Percentiles rank a stretch among this genome's conserved stretches.
phyloP scores from a whole-genome alignment of 1,140 invertebrate genomes.

The Halyomorpha halys region DNA sequence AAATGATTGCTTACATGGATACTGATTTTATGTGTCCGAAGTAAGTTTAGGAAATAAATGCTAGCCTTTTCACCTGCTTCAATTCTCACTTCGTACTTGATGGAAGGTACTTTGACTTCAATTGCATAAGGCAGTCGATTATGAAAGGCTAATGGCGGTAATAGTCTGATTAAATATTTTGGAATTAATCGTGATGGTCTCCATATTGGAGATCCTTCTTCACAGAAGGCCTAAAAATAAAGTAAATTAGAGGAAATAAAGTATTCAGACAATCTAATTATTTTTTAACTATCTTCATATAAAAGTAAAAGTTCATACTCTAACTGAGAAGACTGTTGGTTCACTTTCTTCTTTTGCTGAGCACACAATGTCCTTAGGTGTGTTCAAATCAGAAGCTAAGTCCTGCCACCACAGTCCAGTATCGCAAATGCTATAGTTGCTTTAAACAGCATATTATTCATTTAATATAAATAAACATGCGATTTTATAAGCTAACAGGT shows the following conservation, averaged over 20 bases:
- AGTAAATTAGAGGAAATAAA: neutral
- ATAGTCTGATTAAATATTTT: constrained; percentile 58
- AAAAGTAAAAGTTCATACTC: constrained; percentile 37
- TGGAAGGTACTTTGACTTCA: constrained; percentile 44
- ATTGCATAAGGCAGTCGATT: constrained; percentile 64
- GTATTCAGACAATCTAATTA: neutral
- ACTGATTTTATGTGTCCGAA: constrained; percentile 45
- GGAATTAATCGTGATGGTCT: constrained; percentile 44
- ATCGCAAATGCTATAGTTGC: constrained; percentile 44
- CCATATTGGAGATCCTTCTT: constrained; percentile 36
- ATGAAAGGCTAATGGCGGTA: constrained; percentile 61
- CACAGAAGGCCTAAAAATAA: constrained; percentile 38
- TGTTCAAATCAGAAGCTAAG: constrained; percentile 50
- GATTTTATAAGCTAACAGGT: no score
- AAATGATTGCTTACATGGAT: constrained; percentile 45
- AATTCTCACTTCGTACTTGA: constrained; percentile 46
- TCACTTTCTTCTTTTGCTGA: constrained; percentile 46
- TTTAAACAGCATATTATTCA: constrained; percentile 25
- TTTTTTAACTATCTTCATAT: neutral
- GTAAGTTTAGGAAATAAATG: constrained; percentile 52
- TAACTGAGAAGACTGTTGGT: constrained; percentile 49
- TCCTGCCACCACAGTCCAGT: constrained; percentile 73
- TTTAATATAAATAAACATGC: neutral
- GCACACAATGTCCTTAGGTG: constrained; percentile 50
- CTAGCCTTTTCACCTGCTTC: constrained; percentile 61